phyloP scores from a whole-genome alignment of 2,113 vertebrate genomes.

The Dendrocopos noguchii region DNA sequence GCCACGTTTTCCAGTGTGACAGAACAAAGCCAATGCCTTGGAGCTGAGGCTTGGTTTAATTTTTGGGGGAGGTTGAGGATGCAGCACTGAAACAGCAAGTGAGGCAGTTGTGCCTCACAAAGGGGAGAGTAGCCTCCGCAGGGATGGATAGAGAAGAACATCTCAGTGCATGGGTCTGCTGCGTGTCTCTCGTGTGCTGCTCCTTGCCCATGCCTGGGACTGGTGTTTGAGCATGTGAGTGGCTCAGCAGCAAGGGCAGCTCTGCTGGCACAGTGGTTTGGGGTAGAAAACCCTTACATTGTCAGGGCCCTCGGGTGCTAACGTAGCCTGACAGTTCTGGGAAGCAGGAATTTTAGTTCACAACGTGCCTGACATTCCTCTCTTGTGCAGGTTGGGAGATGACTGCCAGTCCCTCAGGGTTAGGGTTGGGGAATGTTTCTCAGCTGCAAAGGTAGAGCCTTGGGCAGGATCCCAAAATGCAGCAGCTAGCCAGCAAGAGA shows the following conservation, averaged over 20 bases:
- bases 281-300: background rate
- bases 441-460: background rate
- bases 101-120: background rate
- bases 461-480: background rate
- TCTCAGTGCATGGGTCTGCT: fast-evolving
- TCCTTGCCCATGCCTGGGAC: background rate
- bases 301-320: background rate
- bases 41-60: background rate
- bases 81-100: background rate
- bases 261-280: background rate
- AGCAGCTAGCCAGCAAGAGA: background rate
- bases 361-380: constrained; percentile 5
- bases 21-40: background rate
- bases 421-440: background rate
- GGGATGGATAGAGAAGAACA: background rate
- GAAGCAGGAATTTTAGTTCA: constrained; percentile 24
- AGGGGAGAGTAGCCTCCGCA: background rate
- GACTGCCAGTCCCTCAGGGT: background rate
- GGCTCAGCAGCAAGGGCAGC: background rate
- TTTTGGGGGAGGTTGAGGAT: background rate
- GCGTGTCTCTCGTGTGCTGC: fast-evolving
- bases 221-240: background rate
- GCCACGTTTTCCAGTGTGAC: background rate
- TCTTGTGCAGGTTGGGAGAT: background rate
- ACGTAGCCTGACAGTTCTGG: constrained; percentile 14